Evolutionary conservation across 1,140 invertebrate genomes (phyloP).

Genomic region (Calosoma granatense): DNA sequence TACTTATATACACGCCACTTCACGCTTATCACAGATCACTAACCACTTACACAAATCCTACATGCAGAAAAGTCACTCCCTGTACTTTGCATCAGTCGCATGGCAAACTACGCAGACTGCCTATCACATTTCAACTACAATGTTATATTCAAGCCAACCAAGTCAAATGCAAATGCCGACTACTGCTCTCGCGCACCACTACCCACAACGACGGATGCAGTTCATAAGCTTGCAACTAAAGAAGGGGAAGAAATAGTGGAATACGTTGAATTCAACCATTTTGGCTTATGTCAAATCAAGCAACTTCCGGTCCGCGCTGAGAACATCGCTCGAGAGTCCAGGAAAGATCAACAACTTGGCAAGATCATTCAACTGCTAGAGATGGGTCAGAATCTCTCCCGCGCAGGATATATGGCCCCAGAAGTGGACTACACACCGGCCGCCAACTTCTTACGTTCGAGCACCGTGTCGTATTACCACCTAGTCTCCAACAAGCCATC

Average conservation of each 20-base stretch:
- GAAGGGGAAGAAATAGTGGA: neutral
- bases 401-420: slow-evolving; percentile 14
- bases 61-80: slow-evolving; percentile 19
- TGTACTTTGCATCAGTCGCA: slow-evolving; percentile 20
- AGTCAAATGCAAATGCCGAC: slow-evolving; percentile 19
- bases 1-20: slow-evolving; percentile 36
- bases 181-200: slow-evolving; percentile 15
- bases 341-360: slow-evolving; percentile 14
- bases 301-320: slow-evolving; percentile 16
- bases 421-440: slow-evolving; percentile 19
- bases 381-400: neutral
- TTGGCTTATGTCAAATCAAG: slow-evolving; percentile 1
- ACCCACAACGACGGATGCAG: neutral
- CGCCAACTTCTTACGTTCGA: slow-evolving; percentile 21
- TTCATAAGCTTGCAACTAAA: neutral
- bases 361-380: slow-evolving; percentile 14
- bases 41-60: slow-evolving; percentile 30
- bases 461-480: slow-evolving; percentile 30
- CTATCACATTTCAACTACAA: slow-evolving; percentile 20
- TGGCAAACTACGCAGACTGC: slow-evolving; percentile 25
- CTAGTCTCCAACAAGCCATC: slow-evolving; percentile 17
- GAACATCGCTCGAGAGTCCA: slow-evolving; percentile 14
- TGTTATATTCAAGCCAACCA: slow-evolving; percentile 16
- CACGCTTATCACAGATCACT: slow-evolving; percentile 37
- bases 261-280: neutral